These are phyloP conservation scores for Pollenia labialis DNA, from an alignment of 2,888 invertebrate genomes.

Conservation along the genomic window DNA sequence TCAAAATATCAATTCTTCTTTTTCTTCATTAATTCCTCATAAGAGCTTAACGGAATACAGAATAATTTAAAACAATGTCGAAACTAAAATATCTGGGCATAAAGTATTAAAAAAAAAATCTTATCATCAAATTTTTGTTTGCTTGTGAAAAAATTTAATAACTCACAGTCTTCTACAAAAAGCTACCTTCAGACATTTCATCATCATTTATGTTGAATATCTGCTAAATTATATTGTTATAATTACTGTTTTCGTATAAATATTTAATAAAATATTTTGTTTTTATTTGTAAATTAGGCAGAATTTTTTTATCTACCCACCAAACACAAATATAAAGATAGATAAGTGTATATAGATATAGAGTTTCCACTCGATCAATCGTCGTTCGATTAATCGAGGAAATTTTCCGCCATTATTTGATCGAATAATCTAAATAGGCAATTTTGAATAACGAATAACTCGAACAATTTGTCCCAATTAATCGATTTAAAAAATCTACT, in stretches of 20 bases:
- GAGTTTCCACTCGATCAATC: too few species aligned
- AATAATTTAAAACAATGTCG: neutral
- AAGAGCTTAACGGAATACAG: neutral
- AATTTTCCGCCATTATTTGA: too few species aligned
- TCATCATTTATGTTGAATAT: slow-evolving; percentile 23
- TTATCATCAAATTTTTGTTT: neutral
- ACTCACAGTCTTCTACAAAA: neutral
- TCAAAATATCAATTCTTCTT: too few species aligned
- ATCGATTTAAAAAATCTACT: too few species aligned
- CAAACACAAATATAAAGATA: too few species aligned
- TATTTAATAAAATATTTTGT: slow-evolving; percentile 1
- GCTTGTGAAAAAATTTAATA: too few species aligned
- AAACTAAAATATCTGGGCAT: neutral
- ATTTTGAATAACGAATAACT: too few species aligned
- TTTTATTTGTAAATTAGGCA: neutral
- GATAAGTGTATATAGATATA: too few species aligned
- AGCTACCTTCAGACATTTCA: slow-evolving; percentile 46
- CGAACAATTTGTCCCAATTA: too few species aligned
- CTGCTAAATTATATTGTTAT: neutral
- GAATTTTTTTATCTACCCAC: neutral
- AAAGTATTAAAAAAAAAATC: neutral
- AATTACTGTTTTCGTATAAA: neutral
- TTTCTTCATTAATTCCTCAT: neutral
- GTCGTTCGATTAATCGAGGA: too few species aligned
- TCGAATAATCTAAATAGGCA: too few species aligned